Evolutionary conservation across 1,140 invertebrate genomes (phyloP).

Genomic region (Drosophila prosaltans): DNA sequence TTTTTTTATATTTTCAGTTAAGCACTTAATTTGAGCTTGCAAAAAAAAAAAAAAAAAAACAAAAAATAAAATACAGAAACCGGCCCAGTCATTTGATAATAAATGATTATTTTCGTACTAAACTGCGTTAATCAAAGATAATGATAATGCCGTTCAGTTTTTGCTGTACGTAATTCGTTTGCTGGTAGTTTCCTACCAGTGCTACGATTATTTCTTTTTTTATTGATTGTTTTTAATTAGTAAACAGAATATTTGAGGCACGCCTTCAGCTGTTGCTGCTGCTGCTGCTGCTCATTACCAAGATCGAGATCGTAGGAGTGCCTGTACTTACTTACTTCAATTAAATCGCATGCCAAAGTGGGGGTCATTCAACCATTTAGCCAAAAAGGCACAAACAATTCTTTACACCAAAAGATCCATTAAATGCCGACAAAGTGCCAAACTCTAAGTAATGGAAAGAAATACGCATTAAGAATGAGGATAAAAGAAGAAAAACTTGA

Average conservation of each 20-base stretch:
- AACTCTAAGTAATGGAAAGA: background rate
- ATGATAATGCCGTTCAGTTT: constrained; percentile 66
- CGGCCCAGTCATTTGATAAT: constrained; percentile 61
- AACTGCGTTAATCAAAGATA: constrained; percentile 77
- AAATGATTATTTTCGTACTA: constrained; percentile 77
- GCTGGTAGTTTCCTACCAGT: background rate
- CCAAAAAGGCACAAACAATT: constrained; percentile 36
- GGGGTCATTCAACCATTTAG: constrained; percentile 63
- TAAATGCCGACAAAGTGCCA: constrained; percentile 26
- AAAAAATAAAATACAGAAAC: constrained; percentile 37
- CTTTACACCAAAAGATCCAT: constrained; percentile 10
- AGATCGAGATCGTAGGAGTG: constrained; percentile 67
- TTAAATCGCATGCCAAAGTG: constrained; percentile 32
- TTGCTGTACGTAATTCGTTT: constrained; percentile 16
- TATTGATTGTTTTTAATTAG: constrained; percentile 81
- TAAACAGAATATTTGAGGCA: constrained; percentile 47
- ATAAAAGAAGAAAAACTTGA: constrained; percentile 10
- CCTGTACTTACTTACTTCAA: constrained; percentile 30
- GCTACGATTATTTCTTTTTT: constrained; percentile 18
- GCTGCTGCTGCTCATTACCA: constrained; percentile 59
- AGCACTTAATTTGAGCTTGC: constrained; percentile 22
- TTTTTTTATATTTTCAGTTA: constrained; percentile 1
- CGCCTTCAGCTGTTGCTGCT: constrained; percentile 31
- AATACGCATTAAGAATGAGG: background rate
- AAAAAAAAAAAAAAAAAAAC: constrained; percentile 5